Base-by-base conservation (phyloP, 2,888 invertebrate genomes). In the Synanthedon myopaeformis region DNA sequence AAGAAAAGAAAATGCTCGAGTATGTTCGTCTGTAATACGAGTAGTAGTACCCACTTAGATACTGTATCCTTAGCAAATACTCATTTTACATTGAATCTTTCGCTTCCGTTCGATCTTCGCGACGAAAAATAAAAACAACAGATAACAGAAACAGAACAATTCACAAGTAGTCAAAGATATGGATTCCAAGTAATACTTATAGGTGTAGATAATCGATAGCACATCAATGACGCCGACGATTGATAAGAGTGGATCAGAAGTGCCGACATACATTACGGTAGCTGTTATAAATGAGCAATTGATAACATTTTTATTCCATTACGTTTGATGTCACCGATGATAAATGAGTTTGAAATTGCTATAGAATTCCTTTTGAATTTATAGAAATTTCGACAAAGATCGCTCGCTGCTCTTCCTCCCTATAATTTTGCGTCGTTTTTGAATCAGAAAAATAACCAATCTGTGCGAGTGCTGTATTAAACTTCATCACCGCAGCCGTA, bases 81-180 rank as follows among this genome's bases (percentile, higher is more conserved):
- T 64, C 66, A 60, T 69, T 65, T 35, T 35, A 10, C 35, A 35
- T 35, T 10, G 35, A 35, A 10, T 35, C 35, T 35, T 35, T 35
- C 35, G 35, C 35, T 35, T 35, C 35, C 35, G 35, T 35, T 8
- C 48, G 14, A 14, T 48, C 14, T 48, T 48, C 48, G 48, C 13
- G 13, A 14, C 13, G 14, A 8, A 17, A 48, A 48, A 17, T 48
- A 48, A 48, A 48, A 48, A 14, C 14, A 14, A 17, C 14, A 48
- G 13, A 48, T 35, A 35, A 35, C 45, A 49, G 58, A 57, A 63
- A 67, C 64, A 65, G 64, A 72, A 79, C 76, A 78, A 79, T 77
- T 66, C 72, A 70, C 77, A 78, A 77, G 79, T 80, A 77, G 78
- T 76, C 72, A 62, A 60, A 65, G 72, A 74, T 74, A 77, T 70